A percentile compares a stretch with the other conserved stretches of the same genome.
Evolutionary conservation across 2,888 invertebrate genomes (phyloP).

Genomic region (Melieria crassipennis): DNA sequence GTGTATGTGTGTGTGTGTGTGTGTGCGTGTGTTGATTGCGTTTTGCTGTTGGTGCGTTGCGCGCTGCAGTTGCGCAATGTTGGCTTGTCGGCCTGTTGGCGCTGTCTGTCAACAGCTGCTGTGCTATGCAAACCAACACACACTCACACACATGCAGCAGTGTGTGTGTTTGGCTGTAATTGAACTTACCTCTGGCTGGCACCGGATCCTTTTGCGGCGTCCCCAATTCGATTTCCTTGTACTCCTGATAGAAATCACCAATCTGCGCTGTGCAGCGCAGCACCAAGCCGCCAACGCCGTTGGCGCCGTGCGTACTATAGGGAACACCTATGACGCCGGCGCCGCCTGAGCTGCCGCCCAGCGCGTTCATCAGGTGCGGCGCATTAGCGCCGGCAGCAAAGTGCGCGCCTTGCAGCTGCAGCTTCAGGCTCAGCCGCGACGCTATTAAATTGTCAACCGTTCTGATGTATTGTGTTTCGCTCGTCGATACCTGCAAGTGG

Average conservation of each 20-base stretch:
- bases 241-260: slow-evolving; percentile 75
- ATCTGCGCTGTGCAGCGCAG: slow-evolving; percentile 79
- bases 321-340: slow-evolving; percentile 39
- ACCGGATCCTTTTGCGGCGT: slow-evolving; percentile 77
- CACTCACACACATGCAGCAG: background rate
- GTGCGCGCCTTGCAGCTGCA: slow-evolving; percentile 65
- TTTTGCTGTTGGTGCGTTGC: background rate
- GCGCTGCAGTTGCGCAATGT: background rate
- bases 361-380: slow-evolving; percentile 48
- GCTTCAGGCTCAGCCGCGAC: slow-evolving; percentile 62
- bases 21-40: background rate
- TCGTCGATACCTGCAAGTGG: slow-evolving; percentile 58
- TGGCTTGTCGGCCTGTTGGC: background rate
- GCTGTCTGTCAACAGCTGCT: slow-evolving; percentile 18
- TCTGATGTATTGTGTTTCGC: slow-evolving; percentile 63
- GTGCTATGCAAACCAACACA: slow-evolving; percentile 1
- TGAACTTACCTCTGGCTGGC: slow-evolving; percentile 78
- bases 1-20: background rate
- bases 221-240: slow-evolving; percentile 76
- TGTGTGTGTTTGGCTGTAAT: background rate
- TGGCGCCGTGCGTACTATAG: slow-evolving; percentile 34
- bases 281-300: slow-evolving; percentile 67
- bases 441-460: slow-evolving; percentile 64
- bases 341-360: slow-evolving; percentile 38
- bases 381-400: slow-evolving; percentile 51